phyloP scores from a whole-genome alignment of 2,888 invertebrate genomes.

The Habrosyne pyritoides region DNA sequence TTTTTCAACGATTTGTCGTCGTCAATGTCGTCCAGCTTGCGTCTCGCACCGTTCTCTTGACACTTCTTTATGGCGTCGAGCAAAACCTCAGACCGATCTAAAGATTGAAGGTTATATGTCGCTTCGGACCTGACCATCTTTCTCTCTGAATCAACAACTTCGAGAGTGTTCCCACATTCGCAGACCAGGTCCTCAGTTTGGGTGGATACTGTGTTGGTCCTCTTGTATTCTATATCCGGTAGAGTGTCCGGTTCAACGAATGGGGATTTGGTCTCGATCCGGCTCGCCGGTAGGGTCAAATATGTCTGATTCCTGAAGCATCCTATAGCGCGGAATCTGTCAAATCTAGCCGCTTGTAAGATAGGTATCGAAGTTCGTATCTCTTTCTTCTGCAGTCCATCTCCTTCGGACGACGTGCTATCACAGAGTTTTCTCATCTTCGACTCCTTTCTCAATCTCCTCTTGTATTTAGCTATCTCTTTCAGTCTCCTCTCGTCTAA shows the following conservation, averaged over 20 bases:
- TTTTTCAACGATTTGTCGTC: constrained; percentile 66
- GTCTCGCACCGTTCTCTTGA: constrained; percentile 47
- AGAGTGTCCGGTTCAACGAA: constrained; percentile 56
- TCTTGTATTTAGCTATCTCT: constrained; percentile 78
- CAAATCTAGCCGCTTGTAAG: constrained; percentile 76
- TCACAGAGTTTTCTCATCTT: constrained; percentile 70
- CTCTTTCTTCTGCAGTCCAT: constrained; percentile 55
- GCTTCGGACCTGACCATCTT: constrained; percentile 74
- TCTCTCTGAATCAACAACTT: constrained; percentile 38
- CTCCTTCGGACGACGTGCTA: constrained; percentile 75
- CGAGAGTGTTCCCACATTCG: constrained; percentile 58
- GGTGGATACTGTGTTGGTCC: constrained; percentile 65
- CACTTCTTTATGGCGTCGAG: constrained; percentile 27
- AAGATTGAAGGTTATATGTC: constrained; percentile 59
- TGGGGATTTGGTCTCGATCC: constrained; percentile 69
- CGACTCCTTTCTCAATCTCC: constrained; percentile 71
- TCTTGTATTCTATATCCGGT: constrained; percentile 60
- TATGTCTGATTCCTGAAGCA: constrained; percentile 77
- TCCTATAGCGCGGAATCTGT: constrained; percentile 74
- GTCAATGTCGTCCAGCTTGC: constrained; percentile 49
- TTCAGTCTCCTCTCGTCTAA: constrained; percentile 69
- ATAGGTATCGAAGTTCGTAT: constrained; percentile 78
- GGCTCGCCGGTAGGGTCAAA: constrained; percentile 68
- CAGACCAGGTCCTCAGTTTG: constrained; percentile 73
- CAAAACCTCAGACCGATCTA: constrained; percentile 16